Evolutionary conservation across 2,888 invertebrate genomes (phyloP).

Genomic region (Pristionchus arcanus): DNA sequence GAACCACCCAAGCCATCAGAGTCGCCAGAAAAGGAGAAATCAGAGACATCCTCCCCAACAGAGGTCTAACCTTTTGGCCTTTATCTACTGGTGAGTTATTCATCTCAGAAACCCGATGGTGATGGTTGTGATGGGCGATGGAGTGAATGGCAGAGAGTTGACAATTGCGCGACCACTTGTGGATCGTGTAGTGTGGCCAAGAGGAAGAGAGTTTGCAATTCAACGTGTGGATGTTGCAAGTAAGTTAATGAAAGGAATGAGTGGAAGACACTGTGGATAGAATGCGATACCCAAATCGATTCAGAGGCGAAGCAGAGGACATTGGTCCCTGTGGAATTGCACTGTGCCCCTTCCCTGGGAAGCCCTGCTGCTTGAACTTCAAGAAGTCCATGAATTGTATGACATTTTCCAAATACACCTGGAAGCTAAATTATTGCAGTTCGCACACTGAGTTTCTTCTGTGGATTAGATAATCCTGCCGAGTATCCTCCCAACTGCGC

Average conservation of each 20-base stretch:
- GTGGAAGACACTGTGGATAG: too few relatives aligned
- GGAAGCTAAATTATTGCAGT: background rate
- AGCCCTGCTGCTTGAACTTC: constrained; percentile 63
- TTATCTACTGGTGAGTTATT: too few relatives aligned
- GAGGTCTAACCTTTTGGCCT: too few relatives aligned
- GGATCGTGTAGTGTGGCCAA: background rate
- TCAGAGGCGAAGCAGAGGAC: constrained; percentile 3
- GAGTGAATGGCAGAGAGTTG: background rate
- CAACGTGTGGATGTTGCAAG: background rate
- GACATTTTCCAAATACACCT: background rate
- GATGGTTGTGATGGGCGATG: background rate
- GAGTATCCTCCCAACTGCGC: too few relatives aligned
- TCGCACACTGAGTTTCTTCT: background rate
- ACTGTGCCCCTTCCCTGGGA: constrained; percentile 63
- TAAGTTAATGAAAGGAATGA: background rate
- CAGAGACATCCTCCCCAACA: too few relatives aligned
- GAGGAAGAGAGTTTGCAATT: background rate
- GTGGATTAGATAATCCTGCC: too few relatives aligned
- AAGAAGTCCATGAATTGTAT: constrained; percentile 57
- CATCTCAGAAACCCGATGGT: too few relatives aligned
- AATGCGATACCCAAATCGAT: background rate
- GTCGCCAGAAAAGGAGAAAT: too few relatives aligned
- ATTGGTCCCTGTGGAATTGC: constrained; percentile 42
- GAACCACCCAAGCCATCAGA: too few relatives aligned
- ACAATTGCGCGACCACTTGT: background rate